Conservation (phyloP, 2,113 vertebrate genomes). For the rat (Rattus norvegicus) region GRCr8 NC_086027.1:39433001-39433500, state of each 20-base stretch:
- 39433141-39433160: not conserved
- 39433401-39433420: no score
- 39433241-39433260: not conserved
- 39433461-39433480: not conserved
- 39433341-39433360: not conserved
- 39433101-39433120: not conserved
- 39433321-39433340: not conserved
- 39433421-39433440: not conserved
- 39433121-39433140: not conserved
- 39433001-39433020: not conserved
- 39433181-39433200: not conserved
- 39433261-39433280: not conserved
- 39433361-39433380: not conserved
- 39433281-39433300: fast-evolving
- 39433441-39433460: not conserved
- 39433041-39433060: not conserved
- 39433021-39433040: not conserved
- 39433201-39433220: not conserved
- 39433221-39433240: no score
- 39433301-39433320: no score
- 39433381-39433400: not conserved
- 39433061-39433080: not conserved
- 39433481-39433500: not conserved
- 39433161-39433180: not conserved
- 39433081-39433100: not conserved